Conservation (phyloP, 2,888 invertebrate genomes). For the Eledona agricola region DNA sequence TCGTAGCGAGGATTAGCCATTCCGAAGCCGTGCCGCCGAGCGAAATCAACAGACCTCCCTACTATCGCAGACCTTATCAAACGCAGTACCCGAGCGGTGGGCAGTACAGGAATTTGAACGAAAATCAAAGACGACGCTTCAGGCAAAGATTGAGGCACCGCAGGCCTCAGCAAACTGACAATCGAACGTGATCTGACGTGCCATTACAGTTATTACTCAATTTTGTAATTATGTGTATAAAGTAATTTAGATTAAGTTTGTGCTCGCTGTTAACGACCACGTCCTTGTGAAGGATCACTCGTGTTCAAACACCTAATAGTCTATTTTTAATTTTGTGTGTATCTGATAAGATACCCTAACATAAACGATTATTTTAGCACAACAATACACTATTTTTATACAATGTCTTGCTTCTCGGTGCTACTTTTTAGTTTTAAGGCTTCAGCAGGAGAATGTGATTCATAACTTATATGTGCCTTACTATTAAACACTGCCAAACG, state of each 20-base stretch:
- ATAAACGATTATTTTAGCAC: slow-evolving; percentile 8
- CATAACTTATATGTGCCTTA: slow-evolving; percentile 25
- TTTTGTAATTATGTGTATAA: slow-evolving; percentile 40
- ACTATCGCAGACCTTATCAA: slow-evolving; percentile 5
- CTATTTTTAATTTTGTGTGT: slow-evolving; percentile 16
- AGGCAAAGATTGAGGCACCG: slow-evolving; percentile 25
- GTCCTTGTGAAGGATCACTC: slow-evolving; percentile 23
- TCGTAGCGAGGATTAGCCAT: not conserved
- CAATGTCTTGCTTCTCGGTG: too few relatives aligned
- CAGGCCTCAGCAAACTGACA: slow-evolving; percentile 15
- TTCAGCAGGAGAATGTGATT: slow-evolving; percentile 29
- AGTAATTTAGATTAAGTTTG: slow-evolving; percentile 20
- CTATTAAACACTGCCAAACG: slow-evolving; percentile 29
- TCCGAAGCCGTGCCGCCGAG: slow-evolving; percentile 18
- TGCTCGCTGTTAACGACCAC: slow-evolving; percentile 24
- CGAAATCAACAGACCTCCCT: slow-evolving; percentile 23
- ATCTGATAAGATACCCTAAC: slow-evolving; percentile 12
- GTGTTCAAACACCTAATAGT: slow-evolving; percentile 33
- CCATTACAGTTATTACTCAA: slow-evolving; percentile 34
- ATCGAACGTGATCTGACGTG: slow-evolving; percentile 33
- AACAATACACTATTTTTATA: slow-evolving; percentile 17
- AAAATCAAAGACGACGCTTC: slow-evolving; percentile 26
- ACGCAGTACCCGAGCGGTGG: slow-evolving; percentile 9
- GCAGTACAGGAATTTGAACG: slow-evolving; percentile 32
- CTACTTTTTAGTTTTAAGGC: slow-evolving; percentile 32